Percentiles rank a stretch among this genome's conserved stretches.
Conservation (phyloP, 2,113 vertebrate species). For the Pygoscelis adeliae region DNA sequence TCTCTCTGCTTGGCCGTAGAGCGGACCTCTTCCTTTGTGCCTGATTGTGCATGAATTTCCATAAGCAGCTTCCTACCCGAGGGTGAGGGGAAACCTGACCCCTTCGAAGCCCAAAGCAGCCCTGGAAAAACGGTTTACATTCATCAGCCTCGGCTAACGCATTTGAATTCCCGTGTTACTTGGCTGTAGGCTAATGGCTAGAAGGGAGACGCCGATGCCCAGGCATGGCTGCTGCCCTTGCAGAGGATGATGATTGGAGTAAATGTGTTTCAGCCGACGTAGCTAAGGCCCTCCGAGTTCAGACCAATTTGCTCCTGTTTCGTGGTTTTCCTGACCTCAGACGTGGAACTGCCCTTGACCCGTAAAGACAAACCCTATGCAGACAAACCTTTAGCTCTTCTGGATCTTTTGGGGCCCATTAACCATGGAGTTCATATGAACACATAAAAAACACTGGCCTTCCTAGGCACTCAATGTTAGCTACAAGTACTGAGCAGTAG, state of each 20-base stretch:
- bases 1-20: conserved; percentile 11
- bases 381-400: background rate
- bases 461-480: conserved; percentile 41
- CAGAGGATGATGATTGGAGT: background rate
- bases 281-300: background rate
- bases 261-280: background rate
- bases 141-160: background rate
- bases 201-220: background rate
- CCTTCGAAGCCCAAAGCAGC: background rate
- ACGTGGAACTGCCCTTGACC: background rate
- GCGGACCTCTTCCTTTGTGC: background rate
- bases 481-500: conserved; percentile 24
- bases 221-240: background rate
- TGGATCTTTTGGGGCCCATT: background rate
- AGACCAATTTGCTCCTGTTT: background rate
- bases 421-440: background rate
- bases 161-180: background rate
- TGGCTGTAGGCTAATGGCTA: background rate
- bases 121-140: background rate
- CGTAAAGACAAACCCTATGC: background rate
- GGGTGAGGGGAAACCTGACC: background rate
- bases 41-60: conserved; percentile 38
- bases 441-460: background rate
- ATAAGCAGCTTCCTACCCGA: background rate
- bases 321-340: background rate